phyloP scores from a whole-genome alignment of 1,140 invertebrate genomes.

The Rhopalosiphum maidis region DNA sequence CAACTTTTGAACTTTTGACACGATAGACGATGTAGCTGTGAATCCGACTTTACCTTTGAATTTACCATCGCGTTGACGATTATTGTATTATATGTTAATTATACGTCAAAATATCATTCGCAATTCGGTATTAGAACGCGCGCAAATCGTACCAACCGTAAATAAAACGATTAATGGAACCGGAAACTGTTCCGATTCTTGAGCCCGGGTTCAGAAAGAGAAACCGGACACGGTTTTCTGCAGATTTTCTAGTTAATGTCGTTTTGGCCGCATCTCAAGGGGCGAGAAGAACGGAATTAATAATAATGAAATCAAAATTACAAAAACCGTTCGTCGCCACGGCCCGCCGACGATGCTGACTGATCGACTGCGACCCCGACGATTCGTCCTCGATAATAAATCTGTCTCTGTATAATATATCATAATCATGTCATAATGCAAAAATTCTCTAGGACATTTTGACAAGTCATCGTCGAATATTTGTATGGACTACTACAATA shows the following conservation, averaged over 20 bases:
- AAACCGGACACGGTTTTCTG: constrained; percentile 5
- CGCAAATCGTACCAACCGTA: background rate
- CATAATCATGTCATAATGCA: background rate
- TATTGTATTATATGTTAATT: background rate
- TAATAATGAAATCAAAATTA: background rate
- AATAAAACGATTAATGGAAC: background rate
- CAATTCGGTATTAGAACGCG: background rate
- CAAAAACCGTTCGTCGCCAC: background rate
- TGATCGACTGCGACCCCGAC: background rate
- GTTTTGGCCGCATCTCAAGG: background rate
- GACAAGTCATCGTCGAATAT: background rate
- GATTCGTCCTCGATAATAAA: background rate
- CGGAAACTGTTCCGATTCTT: background rate
- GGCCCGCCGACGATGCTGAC: background rate
- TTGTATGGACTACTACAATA: background rate
- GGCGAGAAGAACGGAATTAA: background rate
- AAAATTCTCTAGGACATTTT: background rate
- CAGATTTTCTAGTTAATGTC: background rate
- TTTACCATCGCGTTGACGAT: background rate
- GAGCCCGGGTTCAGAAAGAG: background rate
- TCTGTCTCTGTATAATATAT: background rate
- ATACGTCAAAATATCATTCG: background rate
- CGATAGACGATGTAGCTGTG: too few relatives aligned
- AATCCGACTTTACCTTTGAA: background rate
- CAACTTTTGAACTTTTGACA: too few relatives aligned